phyloP scores from a whole-genome alignment of 2,797 vertebrate species.

The Acanthis flammea region DNA sequence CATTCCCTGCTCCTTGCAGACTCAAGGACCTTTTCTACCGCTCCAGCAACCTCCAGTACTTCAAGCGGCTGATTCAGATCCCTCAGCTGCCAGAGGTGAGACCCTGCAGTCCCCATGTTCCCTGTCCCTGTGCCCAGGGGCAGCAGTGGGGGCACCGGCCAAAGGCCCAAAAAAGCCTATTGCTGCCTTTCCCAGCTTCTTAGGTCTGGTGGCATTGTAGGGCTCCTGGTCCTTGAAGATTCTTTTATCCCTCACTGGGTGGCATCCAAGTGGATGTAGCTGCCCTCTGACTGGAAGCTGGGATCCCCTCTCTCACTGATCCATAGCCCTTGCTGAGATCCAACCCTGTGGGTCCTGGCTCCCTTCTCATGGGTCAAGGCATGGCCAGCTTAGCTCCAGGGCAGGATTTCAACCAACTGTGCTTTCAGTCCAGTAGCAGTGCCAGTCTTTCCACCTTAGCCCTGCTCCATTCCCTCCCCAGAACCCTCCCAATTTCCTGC shows the following conservation, averaged over 20 bases:
- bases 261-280: neutral
- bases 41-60: slow-evolving; percentile 98
- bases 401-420: neutral
- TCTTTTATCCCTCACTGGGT: neutral
- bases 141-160: neutral
- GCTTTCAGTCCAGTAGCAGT: neutral
- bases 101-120: neutral
- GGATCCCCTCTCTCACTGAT: neutral
- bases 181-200: neutral
- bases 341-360: neutral
- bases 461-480: slow-evolving; percentile 36
- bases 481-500: slow-evolving; percentile 96
- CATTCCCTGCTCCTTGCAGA: slow-evolving; percentile 65
- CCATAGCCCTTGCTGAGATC: neutral
- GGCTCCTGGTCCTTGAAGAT: neutral
- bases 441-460: neutral
- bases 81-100: slow-evolving; percentile 96
- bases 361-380: neutral
- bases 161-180: neutral
- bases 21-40: slow-evolving; percentile 96
- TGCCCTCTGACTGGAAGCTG: neutral
- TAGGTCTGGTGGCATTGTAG: neutral
- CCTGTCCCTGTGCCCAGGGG: neutral
- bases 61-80: slow-evolving; percentile 97
- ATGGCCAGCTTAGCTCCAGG: neutral